Percentiles rank a stretch among this genome's conserved stretches.
phyloP scores from a whole-genome alignment of 2,888 invertebrate species.

The Conchocele bisecta region DNA sequence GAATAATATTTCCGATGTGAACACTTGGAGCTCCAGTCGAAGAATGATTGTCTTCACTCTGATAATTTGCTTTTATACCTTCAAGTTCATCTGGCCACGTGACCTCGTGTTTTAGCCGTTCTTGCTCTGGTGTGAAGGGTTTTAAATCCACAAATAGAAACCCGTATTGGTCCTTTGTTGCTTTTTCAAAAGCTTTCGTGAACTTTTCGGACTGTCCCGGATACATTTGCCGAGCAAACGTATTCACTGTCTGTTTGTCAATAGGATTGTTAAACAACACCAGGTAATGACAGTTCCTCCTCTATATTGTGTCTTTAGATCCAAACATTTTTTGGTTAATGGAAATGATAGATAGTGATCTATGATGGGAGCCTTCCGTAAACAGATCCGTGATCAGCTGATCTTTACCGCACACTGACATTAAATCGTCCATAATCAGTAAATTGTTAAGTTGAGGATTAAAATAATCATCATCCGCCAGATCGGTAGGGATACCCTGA shows the following conservation, averaged over 20 bases:
- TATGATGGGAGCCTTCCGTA: constrained; percentile 18
- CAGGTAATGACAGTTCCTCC: no score
- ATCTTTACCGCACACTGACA: neutral
- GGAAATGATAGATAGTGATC: constrained; percentile 10
- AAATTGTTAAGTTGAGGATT: constrained; percentile 6
- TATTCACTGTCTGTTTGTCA: no score
- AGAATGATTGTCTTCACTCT: neutral
- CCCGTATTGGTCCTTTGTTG: no score
- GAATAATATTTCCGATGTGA: neutral
- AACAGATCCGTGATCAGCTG: constrained; percentile 18
- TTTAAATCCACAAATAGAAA: no score
- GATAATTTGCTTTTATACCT: neutral
- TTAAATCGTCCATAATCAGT: constrained; percentile 8
- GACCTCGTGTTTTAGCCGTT: no score
- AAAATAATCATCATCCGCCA: constrained; percentile 10
- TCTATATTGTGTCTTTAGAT: constrained; percentile 19
- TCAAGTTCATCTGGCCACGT: neutral
- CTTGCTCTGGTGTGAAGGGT: no score
- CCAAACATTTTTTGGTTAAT: constrained; percentile 11
- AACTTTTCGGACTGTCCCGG: no score
- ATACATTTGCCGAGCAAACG: no score
- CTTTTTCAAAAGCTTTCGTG: no score
- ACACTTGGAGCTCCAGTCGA: neutral
- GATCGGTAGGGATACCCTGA: constrained; percentile 10
- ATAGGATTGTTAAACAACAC: no score